Evolutionary conservation across 1,140 invertebrate genomes (phyloP).

Genomic region (Bombus polaris): DNA sequence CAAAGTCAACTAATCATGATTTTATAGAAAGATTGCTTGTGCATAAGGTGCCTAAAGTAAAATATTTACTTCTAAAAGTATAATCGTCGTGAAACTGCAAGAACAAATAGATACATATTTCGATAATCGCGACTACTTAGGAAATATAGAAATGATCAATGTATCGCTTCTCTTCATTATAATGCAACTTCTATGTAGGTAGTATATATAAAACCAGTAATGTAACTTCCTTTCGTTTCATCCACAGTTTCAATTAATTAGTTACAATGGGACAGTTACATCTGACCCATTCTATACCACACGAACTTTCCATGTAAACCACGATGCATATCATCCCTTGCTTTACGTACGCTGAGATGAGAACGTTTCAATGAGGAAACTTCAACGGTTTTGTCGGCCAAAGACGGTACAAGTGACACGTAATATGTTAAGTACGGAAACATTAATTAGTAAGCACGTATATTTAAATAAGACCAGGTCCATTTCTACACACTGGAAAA

Average conservation of each 20-base stretch:
- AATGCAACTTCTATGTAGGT: no score
- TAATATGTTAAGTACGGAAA: not conserved
- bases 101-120: not conserved
- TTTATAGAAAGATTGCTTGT: not conserved
- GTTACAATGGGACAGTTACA: no score
- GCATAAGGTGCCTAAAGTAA: not conserved
- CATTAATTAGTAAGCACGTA: not conserved
- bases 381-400: not conserved
- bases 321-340: not conserved
- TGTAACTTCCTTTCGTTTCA: not conserved
- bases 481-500: not conserved
- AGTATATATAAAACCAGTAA: no score
- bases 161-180: not conserved
- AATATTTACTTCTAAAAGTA: not conserved
- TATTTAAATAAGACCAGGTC: not conserved
- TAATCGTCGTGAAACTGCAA: not conserved
- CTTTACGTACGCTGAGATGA: not conserved
- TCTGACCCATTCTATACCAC: not conserved
- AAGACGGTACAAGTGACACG: not conserved
- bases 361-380: not conserved
- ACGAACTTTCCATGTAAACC: not conserved
- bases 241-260: not conserved
- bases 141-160: not conserved
- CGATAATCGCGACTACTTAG: not conserved
- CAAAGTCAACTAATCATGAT: slow-evolving; percentile 37